Evolutionary conservation across 2,113 vertebrate species (phyloP).

Genomic region (Crypturellus undulatus): DNA sequence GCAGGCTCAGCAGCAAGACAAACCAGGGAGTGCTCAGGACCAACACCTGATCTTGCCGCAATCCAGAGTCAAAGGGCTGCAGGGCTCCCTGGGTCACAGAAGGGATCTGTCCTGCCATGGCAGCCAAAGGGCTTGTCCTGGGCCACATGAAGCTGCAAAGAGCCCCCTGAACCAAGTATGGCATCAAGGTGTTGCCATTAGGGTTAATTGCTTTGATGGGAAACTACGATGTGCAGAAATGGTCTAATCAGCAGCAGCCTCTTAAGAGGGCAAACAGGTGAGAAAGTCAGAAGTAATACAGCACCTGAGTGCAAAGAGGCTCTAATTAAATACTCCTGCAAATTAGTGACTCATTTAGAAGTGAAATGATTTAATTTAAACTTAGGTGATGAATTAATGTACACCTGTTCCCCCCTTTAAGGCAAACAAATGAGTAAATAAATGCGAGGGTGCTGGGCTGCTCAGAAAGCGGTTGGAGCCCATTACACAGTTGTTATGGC

Average conservation of each 20-base stretch:
- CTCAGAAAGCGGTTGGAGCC: slow-evolving; percentile 7
- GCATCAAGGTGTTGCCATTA: slow-evolving; percentile 54
- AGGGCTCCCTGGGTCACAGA: not conserved
- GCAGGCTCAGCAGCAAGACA: not conserved
- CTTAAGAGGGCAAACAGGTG: slow-evolving; percentile 70
- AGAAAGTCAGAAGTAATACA: slow-evolving; percentile 70
- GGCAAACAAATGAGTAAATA: slow-evolving; percentile 72
- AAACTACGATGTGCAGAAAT: slow-evolving; percentile 16
- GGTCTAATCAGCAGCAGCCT: slow-evolving; percentile 62
- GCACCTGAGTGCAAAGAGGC: slow-evolving; percentile 74
- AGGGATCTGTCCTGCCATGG: not conserved
- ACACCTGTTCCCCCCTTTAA: slow-evolving; percentile 73
- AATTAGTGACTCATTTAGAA: slow-evolving; percentile 77
- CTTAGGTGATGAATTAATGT: slow-evolving; percentile 74
- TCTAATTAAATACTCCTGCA: slow-evolving; percentile 75
- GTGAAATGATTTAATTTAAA: slow-evolving; percentile 77
- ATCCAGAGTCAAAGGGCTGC: slow-evolving; percentile 19
- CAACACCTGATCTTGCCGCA: rapidly evolving
- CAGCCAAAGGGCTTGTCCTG: not conserved
- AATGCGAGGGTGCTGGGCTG: not conserved
- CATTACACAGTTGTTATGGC: not conserved
- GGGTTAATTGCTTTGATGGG: slow-evolving; percentile 62
- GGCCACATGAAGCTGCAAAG: not conserved
- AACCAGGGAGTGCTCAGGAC: not conserved
- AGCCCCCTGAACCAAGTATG: not conserved